These are phyloP conservation scores for Labrus mixtus DNA, from an alignment of 2,113 vertebrate genomes.

Conservation along the genomic window DNA sequence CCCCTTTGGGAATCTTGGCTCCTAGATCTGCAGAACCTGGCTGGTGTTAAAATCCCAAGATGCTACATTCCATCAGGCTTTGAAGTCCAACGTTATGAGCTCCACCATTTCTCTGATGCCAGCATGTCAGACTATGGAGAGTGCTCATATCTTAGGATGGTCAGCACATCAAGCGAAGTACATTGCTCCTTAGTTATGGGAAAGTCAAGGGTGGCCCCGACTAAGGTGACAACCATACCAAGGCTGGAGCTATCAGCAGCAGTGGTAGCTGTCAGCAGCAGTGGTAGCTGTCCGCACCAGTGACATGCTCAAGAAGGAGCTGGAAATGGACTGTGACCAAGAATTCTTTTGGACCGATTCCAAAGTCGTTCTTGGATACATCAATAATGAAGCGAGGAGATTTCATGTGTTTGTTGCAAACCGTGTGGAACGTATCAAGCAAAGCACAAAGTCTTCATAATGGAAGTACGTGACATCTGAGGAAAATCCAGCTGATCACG, in stretches of 20 bases:
- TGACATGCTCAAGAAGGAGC: background rate
- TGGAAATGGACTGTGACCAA: background rate
- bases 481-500: slow-evolving; percentile 13
- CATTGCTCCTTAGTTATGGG: background rate
- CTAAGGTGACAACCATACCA: slow-evolving; percentile 25
- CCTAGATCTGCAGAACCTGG: background rate
- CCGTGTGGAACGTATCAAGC: slow-evolving; percentile 10
- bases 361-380: background rate
- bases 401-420: slow-evolving; percentile 49
- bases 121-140: slow-evolving; percentile 3
- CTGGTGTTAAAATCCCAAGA: background rate
- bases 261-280: no score
- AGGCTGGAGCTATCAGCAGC: slow-evolving; percentile 17
- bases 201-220: background rate
- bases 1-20: background rate
- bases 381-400: slow-evolving; percentile 33
- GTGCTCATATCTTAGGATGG: background rate
- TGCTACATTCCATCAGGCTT: slow-evolving; percentile 12
- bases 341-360: slow-evolving; percentile 34
- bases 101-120: slow-evolving; percentile 10
- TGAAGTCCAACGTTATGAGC: background rate
- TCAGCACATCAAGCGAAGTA: background rate
- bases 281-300: background rate
- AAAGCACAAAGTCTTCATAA: background rate
- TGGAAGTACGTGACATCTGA: slow-evolving; percentile 1